Percentiles rank a stretch among this genome's conserved stretches.
phyloP scores from a whole-genome alignment of 2,888 invertebrate genomes.

The Tenthredo mesomela region DNA sequence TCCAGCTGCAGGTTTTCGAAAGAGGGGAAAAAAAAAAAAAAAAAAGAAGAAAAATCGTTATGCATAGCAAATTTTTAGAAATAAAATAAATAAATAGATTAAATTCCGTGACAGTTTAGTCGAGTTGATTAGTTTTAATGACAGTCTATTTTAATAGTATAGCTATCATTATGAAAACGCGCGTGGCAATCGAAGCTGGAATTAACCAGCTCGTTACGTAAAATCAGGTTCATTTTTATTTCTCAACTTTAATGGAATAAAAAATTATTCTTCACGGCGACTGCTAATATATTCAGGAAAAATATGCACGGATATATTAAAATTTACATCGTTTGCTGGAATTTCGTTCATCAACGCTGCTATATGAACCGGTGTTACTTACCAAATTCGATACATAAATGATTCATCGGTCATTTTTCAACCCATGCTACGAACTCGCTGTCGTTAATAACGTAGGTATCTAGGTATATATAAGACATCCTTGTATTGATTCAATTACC shows the following conservation, averaged over 20 bases:
- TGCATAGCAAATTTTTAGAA: not conserved
- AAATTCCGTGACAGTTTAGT: constrained; percentile 5
- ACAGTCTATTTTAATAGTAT: not conserved
- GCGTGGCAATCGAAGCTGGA: not conserved
- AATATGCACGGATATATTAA: not conserved
- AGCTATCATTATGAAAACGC: not conserved
- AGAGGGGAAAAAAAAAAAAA: not conserved
- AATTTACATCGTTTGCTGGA: not conserved
- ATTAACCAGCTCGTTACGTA: not conserved
- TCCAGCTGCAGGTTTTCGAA: not conserved
- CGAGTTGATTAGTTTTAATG: constrained; percentile 1
- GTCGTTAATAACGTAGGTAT: not conserved
- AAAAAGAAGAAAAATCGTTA: not conserved
- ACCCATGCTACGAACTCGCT: not conserved
- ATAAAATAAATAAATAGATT: not conserved
- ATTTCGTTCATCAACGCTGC: not conserved
- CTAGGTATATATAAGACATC: not conserved
- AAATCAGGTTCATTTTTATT: not conserved
- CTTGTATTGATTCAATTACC: constrained; percentile 22
- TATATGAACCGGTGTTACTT: not conserved
- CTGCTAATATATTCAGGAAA: not conserved
- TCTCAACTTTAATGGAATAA: not conserved
- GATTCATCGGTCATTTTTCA: not conserved
- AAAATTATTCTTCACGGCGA: not conserved
- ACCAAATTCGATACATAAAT: not conserved